phyloP scores from a whole-genome alignment of 1,140 invertebrate genomes.

The Alviniconcha marisindica region DNA sequence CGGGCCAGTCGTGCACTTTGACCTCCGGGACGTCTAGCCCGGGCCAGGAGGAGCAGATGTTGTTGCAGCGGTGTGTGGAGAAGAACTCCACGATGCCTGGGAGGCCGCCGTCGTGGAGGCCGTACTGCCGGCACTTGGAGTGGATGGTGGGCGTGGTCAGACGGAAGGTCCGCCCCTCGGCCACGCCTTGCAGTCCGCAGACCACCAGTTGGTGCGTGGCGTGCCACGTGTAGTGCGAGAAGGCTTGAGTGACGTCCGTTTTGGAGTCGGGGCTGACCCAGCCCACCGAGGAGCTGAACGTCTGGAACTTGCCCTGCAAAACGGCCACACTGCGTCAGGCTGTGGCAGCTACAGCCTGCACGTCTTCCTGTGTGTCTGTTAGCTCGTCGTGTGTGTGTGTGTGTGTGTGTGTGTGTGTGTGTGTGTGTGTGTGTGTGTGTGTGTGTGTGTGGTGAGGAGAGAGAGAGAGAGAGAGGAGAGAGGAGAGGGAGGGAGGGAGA shows the following conservation, averaged over 20 bases:
- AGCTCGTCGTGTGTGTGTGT: too few species aligned
- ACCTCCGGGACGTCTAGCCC: conserved; percentile 30
- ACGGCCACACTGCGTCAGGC: too few species aligned
- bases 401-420: too few species aligned
- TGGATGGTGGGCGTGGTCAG: conserved; percentile 49
- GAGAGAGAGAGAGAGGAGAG: too few species aligned
- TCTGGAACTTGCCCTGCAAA: conserved; percentile 44
- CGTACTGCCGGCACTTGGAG: conserved; percentile 39
- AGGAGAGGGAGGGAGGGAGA: too few species aligned
- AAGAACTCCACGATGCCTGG: conserved; percentile 46
- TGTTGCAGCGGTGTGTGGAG: conserved; percentile 46
- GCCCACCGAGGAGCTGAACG: conserved; percentile 40
- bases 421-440: too few species aligned
- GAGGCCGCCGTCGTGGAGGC: conserved; percentile 34
- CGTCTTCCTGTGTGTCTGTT: too few species aligned
- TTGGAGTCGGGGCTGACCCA: conserved; percentile 26
- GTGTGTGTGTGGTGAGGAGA: too few species aligned
- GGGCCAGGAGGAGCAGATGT: conserved; percentile 46
- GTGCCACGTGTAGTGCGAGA: conserved; percentile 55
- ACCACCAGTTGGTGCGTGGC: conserved; percentile 41
- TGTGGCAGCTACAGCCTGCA: too few species aligned
- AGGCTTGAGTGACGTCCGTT: conserved; percentile 44
- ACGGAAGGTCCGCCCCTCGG: conserved; percentile 9
- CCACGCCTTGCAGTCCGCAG: conserved; percentile 47
- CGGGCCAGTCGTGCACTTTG: background rate